Evolutionary conservation across 2,113 vertebrate species (phyloP).

Genomic region (Perca schrenkii): DNA sequence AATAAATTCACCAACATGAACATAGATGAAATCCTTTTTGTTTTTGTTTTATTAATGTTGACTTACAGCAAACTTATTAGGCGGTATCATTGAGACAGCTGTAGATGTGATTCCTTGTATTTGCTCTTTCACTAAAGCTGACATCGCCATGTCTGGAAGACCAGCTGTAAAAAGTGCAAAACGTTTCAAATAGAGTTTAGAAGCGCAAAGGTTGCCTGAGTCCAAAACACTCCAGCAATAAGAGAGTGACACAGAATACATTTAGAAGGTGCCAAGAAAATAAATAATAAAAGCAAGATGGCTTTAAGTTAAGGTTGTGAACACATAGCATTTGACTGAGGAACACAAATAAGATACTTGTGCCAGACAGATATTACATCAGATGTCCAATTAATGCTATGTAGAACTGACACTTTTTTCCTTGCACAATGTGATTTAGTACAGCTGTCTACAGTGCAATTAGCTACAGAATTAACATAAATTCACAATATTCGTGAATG

Average conservation of each 20-base stretch:
- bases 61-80: slow-evolving; percentile 85
- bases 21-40: not conserved
- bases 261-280: not conserved
- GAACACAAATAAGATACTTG: not conserved
- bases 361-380: not conserved
- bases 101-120: slow-evolving; percentile 83
- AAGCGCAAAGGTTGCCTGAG: not conserved
- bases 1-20: not conserved
- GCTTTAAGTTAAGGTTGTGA: not conserved
- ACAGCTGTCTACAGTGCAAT: not conserved
- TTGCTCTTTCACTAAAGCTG: slow-evolving; percentile 85
- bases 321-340: not conserved
- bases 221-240: not conserved
- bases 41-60: not conserved
- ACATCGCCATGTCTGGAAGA: slow-evolving; percentile 85
- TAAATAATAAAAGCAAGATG: not conserved
- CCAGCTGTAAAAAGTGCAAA: slow-evolving; percentile 76
- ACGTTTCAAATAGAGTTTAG: not conserved
- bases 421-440: not conserved
- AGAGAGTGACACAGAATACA: not conserved
- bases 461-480: not conserved
- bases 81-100: slow-evolving; percentile 82
- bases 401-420: not conserved
- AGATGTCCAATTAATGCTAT: not conserved
- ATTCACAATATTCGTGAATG: not conserved